Conservation (phyloP, 2,888 invertebrate species). For the Lasioglossum leucozonium region DNA sequence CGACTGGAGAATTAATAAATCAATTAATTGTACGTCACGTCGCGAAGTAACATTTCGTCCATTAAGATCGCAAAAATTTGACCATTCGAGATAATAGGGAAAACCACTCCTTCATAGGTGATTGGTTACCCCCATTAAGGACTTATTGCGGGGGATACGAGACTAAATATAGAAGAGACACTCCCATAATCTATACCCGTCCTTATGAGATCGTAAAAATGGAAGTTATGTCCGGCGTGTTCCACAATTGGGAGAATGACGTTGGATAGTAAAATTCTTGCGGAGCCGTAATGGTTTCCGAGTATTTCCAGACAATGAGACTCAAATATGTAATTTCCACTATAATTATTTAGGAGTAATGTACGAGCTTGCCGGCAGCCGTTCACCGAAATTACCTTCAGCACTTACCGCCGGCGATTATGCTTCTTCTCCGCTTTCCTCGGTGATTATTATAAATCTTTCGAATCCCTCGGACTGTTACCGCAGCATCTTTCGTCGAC, state of each 20-base stretch:
- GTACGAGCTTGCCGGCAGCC: neutral
- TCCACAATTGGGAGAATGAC: neutral
- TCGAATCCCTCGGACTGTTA: neutral
- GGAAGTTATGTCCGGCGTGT: neutral
- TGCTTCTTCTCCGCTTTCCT: neutral
- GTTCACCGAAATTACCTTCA: neutral
- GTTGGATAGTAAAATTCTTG: neutral
- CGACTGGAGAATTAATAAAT: neutral
- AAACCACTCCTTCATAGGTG: constrained; percentile 7
- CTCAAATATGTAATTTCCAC: constrained; percentile 4
- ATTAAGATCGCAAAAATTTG: constrained; percentile 2
- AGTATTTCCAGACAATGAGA: constrained; percentile 3
- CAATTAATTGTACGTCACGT: neutral
- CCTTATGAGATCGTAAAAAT: constrained; percentile 17
- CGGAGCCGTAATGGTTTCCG: neutral
- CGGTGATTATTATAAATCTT: neutral
- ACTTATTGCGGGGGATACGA: constrained; percentile 9
- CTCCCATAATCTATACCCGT: constrained; percentile 7
- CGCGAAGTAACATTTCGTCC: neutral
- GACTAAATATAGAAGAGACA: constrained; percentile 20
- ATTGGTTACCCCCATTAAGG: constrained; percentile 7
- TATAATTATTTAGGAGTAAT: constrained; percentile 1
- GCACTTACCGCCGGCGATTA: neutral
- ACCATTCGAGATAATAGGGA: neutral
- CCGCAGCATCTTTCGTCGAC: neutral